These are phyloP conservation scores for Ascaphus truei DNA, from an alignment of 2,113 vertebrate genomes.

Conservation along the genomic window DNA sequence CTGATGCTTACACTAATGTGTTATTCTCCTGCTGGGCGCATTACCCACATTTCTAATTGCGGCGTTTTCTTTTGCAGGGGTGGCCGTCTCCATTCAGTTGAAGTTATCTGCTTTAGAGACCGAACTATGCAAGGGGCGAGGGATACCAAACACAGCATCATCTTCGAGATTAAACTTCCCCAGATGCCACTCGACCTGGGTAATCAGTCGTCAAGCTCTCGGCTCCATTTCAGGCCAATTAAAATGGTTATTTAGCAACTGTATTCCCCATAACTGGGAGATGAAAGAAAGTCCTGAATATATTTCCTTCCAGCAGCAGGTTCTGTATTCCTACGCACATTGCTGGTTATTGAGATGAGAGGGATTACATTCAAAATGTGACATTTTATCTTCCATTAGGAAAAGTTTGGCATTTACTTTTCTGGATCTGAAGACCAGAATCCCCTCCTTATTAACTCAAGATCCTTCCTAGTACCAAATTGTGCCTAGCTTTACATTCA, in stretches of 20 bases:
- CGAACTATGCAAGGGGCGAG: constrained; percentile 85
- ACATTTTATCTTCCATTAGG: too few relatives aligned
- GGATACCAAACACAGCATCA: constrained; percentile 80
- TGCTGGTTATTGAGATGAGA: too few relatives aligned
- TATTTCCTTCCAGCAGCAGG: neutral
- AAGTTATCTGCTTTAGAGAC: constrained; percentile 91
- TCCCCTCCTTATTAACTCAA: too few relatives aligned
- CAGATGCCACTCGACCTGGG: constrained; percentile 68
- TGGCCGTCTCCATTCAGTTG: constrained; percentile 64
- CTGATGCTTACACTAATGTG: constrained; percentile 13
- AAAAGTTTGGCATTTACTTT: too few relatives aligned
- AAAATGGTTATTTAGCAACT: neutral
- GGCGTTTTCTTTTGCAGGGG: constrained; percentile 64
- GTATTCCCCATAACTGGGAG: neutral
- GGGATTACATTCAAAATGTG: too few relatives aligned
- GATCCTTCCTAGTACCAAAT: too few relatives aligned
- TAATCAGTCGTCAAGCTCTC: constrained; percentile 43
- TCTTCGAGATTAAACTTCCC: constrained; percentile 85
- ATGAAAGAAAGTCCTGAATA: neutral
- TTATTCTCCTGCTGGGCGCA: neutral
- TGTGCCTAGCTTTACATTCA: too few relatives aligned
- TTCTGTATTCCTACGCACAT: too few relatives aligned
- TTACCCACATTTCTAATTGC: neutral
- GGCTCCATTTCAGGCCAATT: neutral
- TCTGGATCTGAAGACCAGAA: too few relatives aligned